These are phyloP conservation scores for Acipenser oxyrinchus DNA, from an alignment of 2,797 vertebrate species.

Conservation along the genomic window DNA sequence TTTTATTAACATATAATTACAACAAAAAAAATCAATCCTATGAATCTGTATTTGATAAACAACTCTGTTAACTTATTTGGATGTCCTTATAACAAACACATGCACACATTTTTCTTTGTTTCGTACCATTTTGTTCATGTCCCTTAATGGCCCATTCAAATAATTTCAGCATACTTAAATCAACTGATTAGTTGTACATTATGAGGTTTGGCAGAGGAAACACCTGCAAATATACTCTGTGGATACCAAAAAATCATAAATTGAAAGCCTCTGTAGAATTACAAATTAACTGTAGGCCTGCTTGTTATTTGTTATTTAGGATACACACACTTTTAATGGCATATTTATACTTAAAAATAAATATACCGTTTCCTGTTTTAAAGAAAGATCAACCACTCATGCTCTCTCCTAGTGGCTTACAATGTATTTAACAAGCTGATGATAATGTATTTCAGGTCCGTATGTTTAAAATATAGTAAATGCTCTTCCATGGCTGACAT, in stretches of 20 bases:
- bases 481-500: too few relatives aligned
- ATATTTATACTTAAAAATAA: slow-evolving; percentile 38
- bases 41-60: too few relatives aligned
- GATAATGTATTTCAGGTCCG: too few relatives aligned
- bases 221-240: slow-evolving; percentile 58
- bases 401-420: too few relatives aligned
- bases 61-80: too few relatives aligned
- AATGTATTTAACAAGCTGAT: too few relatives aligned
- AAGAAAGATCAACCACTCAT: too few relatives aligned
- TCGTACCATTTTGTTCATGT: slow-evolving; percentile 49
- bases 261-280: slow-evolving; percentile 27
- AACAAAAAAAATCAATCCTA: too few relatives aligned
- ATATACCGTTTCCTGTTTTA: slow-evolving; percentile 34
- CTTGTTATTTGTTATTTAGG: slow-evolving; percentile 31
- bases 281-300: slow-evolving; percentile 35
- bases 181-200: slow-evolving; percentile 53
- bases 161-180: slow-evolving; percentile 56
- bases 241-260: slow-evolving; percentile 42
- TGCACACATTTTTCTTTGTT: slow-evolving; percentile 37
- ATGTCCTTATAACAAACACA: too few relatives aligned
- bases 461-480: too few relatives aligned
- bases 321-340: slow-evolving; percentile 42
- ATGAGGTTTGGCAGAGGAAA: slow-evolving; percentile 48
- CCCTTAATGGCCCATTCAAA: slow-evolving; percentile 51
- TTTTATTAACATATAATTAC: too few relatives aligned